A percentile compares a stretch with the other conserved stretches of the same genome.
Conservation (phyloP, 1,140 invertebrate genomes). For the Nasonia vitripennis region DNA sequence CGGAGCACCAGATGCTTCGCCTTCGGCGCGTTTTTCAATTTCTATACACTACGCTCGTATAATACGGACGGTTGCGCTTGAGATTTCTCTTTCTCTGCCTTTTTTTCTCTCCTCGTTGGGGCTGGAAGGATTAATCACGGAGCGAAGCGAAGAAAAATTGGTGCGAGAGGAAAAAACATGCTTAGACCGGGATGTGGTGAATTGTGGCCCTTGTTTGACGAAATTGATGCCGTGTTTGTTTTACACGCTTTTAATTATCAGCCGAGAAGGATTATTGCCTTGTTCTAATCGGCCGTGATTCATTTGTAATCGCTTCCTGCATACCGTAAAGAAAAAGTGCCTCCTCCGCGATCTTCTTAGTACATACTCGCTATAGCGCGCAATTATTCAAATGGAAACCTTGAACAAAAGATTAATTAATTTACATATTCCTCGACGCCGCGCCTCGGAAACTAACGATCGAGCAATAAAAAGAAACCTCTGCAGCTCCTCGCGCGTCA, state of each 20-base stretch:
- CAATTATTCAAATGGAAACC: background rate
- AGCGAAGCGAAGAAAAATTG: slow-evolving; percentile 10
- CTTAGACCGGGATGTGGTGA: background rate
- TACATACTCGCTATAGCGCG: too few relatives aligned
- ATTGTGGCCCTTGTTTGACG: background rate
- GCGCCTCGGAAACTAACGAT: too few relatives aligned
- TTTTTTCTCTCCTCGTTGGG: background rate
- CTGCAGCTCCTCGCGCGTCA: background rate
- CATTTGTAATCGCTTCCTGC: background rate
- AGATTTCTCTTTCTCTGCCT: background rate
- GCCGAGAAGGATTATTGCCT: too few relatives aligned
- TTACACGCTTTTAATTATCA: background rate
- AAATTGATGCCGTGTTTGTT: background rate
- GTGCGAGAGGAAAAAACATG: slow-evolving; percentile 4
- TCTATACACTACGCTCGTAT: background rate
- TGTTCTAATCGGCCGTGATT: background rate
- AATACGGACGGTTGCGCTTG: background rate
- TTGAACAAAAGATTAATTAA: too few relatives aligned
- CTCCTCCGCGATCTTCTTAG: too few relatives aligned
- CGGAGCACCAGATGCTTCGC: slow-evolving; percentile 45
- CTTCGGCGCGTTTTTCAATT: slow-evolving; percentile 43
- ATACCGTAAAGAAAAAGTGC: too few relatives aligned
- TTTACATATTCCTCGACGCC: too few relatives aligned
- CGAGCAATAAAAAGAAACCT: too few relatives aligned
- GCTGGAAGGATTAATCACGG: slow-evolving; percentile 19